These are phyloP conservation scores for Calvadosia cruxmelitensis DNA, from an alignment of 30 jellyfish, hydroid and myxozoan genomes.

Conservation along the genomic window DNA sequence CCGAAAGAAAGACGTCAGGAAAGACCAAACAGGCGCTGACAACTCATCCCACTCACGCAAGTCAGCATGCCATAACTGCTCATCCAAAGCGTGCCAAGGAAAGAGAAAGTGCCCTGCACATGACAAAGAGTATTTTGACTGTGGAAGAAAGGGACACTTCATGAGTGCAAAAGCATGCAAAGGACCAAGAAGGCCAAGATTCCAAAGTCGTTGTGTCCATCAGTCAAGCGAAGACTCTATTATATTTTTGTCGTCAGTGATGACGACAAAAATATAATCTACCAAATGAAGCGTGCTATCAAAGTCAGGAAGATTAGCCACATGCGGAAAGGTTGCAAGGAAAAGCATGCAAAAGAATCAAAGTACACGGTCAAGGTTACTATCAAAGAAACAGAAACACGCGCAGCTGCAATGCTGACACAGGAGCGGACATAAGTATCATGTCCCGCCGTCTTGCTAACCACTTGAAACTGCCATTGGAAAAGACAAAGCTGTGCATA, in stretches of 20 bases:
- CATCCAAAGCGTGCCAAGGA: not conserved
- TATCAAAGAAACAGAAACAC: constrained; percentile 9
- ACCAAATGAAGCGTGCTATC: too few species aligned
- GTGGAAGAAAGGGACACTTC: not conserved
- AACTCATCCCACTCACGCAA: not conserved
- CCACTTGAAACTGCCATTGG: constrained; percentile 14
- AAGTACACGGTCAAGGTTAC: constrained; percentile 16
- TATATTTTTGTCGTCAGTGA: too few species aligned
- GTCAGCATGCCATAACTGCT: not conserved
- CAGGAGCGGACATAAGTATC: constrained; percentile 58
- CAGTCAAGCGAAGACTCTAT: too few species aligned
- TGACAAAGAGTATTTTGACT: not conserved
- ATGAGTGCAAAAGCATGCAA: not conserved
- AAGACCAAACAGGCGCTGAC: not conserved
- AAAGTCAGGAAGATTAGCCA: too few species aligned
- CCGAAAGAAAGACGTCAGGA: not conserved
- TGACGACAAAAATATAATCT: too few species aligned
- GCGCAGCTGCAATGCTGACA: constrained; percentile 40
- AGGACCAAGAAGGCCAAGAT: not conserved
- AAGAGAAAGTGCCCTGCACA: not conserved
- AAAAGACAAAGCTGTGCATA: constrained; percentile 33
- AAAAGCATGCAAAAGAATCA: constrained; percentile 19
- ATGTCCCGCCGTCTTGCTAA: constrained; percentile 26
- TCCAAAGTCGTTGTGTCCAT: too few species aligned
- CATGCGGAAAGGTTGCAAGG: too few species aligned